phyloP scores from a whole-genome alignment of 2,888 invertebrate genomes.

The Geotrupes spiniger region DNA sequence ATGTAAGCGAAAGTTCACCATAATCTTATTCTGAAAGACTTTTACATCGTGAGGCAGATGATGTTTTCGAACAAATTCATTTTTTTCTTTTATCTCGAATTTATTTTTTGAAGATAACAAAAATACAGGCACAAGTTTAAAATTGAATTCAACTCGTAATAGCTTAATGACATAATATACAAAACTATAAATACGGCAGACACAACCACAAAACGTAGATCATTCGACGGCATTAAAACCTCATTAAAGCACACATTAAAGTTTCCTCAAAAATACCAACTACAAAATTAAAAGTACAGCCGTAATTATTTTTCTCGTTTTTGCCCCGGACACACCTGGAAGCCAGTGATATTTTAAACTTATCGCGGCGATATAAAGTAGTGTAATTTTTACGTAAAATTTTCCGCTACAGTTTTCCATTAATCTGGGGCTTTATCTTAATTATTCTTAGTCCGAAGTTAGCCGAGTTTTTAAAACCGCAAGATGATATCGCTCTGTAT shows the following conservation, averaged over 20 bases:
- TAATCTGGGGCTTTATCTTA: constrained; percentile 52
- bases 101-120: too few species aligned
- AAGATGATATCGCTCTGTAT: too few species aligned
- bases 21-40: too few species aligned
- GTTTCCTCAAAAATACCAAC: constrained; percentile 17
- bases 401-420: constrained; percentile 52
- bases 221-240: constrained; percentile 14
- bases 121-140: too few species aligned
- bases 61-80: too few species aligned
- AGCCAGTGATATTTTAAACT: constrained; percentile 50
- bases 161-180: too few species aligned
- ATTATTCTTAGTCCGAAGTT: constrained; percentile 52
- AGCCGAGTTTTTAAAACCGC: constrained; percentile 45
- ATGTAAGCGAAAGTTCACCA: too few species aligned
- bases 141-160: too few species aligned
- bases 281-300: constrained; percentile 25
- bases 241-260: constrained; percentile 23
- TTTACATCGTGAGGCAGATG: too few species aligned
- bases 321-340: constrained; percentile 42
- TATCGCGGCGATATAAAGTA: constrained; percentile 51
- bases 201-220: background rate
- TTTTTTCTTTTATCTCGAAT: too few species aligned
- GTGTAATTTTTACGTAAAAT: constrained; percentile 52
- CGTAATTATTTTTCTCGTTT: constrained; percentile 47
- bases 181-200: too few species aligned